phyloP scores from a whole-genome alignment of 1,140 invertebrate genomes.

The Zaprionus nigranus region DNA sequence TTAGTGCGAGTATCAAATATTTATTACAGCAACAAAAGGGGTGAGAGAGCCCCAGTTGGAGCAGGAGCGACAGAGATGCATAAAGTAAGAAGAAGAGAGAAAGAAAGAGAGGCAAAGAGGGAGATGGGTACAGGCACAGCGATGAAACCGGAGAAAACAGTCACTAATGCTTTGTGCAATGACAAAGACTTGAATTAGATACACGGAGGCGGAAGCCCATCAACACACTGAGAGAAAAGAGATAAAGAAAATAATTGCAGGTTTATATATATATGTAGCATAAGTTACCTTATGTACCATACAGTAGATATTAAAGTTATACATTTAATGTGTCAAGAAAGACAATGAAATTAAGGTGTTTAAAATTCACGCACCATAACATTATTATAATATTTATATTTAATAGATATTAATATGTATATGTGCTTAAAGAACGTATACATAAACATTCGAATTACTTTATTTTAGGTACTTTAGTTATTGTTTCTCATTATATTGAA shows the following conservation, averaged over 20 bases:
- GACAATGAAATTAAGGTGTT: too few species aligned
- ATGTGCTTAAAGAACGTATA: too few species aligned
- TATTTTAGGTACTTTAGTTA: too few species aligned
- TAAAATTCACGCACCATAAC: too few species aligned
- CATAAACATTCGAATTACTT: too few species aligned
- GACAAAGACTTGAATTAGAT: constrained; percentile 34
- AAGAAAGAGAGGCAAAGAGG: not conserved
- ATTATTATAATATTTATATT: too few species aligned
- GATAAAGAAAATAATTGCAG: not conserved
- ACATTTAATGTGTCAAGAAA: too few species aligned
- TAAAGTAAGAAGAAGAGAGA: not conserved
- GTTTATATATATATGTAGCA: too few species aligned
- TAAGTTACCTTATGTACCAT: too few species aligned
- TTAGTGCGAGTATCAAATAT: constrained; percentile 74
- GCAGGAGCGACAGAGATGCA: constrained; percentile 17
- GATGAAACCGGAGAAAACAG: constrained; percentile 32
- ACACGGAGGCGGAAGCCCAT: constrained; percentile 31
- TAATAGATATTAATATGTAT: too few species aligned
- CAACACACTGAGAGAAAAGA: constrained; percentile 22
- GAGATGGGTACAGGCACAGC: not conserved
- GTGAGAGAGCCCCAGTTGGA: not conserved
- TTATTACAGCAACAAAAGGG: constrained; percentile 47
- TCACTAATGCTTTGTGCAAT: constrained; percentile 40
- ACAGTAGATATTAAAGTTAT: too few species aligned
- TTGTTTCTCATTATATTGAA: too few species aligned